phyloP scores from a whole-genome alignment of 2,888 invertebrate species.

The Sylvicola cinctus region DNA sequence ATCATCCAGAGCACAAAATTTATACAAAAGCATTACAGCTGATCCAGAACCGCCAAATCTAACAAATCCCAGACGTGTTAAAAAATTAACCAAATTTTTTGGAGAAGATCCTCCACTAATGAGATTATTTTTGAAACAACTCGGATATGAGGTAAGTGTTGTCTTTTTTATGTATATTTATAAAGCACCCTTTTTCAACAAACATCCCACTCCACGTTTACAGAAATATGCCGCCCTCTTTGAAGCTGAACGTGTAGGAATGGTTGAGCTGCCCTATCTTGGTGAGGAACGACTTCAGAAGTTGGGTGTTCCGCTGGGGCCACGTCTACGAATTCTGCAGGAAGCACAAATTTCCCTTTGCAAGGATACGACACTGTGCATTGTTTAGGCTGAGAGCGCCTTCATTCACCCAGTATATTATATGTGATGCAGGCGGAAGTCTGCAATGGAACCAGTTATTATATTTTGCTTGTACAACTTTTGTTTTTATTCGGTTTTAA shows the following conservation, averaged over 20 bases:
- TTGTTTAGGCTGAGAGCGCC: too few relatives aligned
- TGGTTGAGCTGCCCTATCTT: slow-evolving; percentile 77
- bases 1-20: slow-evolving; percentile 8
- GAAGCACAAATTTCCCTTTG: slow-evolving; percentile 52
- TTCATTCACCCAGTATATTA: too few relatives aligned
- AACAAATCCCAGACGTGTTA: slow-evolving; percentile 70
- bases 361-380: slow-evolving; percentile 37
- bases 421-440: too few relatives aligned
- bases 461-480: too few relatives aligned
- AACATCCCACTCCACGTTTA: too few relatives aligned
- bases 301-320: slow-evolving; percentile 79
- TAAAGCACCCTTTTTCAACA: too few relatives aligned
- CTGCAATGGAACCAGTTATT: too few relatives aligned
- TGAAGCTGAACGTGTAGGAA: slow-evolving; percentile 70
- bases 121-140: slow-evolving; percentile 69
- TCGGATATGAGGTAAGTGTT: slow-evolving; percentile 65
- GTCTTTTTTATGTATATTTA: too few relatives aligned
- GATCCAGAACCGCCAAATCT: slow-evolving; percentile 45
- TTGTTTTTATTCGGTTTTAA: too few relatives aligned
- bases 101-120: slow-evolving; percentile 82
- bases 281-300: slow-evolving; percentile 74
- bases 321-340: slow-evolving; percentile 67
- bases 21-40: slow-evolving; percentile 12
- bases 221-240: slow-evolving; percentile 74
- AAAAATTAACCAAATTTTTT: slow-evolving; percentile 81